phyloP scores from a whole-genome alignment of 2,888 invertebrate genomes.

The Caenorhabditis doughertyi region DNA sequence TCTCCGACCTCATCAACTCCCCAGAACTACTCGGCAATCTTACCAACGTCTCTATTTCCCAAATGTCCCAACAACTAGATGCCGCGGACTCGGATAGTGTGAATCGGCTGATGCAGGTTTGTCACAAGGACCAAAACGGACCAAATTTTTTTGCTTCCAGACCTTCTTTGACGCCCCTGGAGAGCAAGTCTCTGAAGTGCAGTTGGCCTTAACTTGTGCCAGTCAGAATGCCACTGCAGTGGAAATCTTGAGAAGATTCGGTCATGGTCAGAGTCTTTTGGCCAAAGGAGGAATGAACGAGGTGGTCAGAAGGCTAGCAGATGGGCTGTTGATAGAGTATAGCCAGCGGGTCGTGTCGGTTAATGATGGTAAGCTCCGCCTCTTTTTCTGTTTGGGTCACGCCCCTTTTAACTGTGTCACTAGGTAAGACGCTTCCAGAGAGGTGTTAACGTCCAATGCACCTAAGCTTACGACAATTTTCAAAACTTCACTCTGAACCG shows the following conservation, averaged over 20 bases:
- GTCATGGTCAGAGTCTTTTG: slow-evolving; percentile 67
- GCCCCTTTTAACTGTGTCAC: no score
- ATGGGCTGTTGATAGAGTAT: slow-evolving; percentile 67
- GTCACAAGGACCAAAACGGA: no score
- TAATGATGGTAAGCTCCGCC: slow-evolving; percentile 56
- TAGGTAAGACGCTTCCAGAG: no score
- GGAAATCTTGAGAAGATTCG: slow-evolving; percentile 64
- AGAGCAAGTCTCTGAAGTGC: slow-evolving; percentile 66
- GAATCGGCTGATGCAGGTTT: slow-evolving; percentile 68
- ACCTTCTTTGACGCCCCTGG: slow-evolving; percentile 75
- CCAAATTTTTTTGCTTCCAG: slow-evolving; percentile 46
- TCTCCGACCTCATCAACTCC: slow-evolving; percentile 33
- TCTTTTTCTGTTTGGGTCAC: no score
- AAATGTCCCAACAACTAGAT: slow-evolving; percentile 37
- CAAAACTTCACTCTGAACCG: no score
- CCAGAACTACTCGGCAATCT: slow-evolving; percentile 26
- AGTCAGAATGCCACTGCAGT: slow-evolving; percentile 70
- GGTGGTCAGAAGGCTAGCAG: slow-evolving; percentile 63
- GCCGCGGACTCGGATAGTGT: slow-evolving; percentile 63
- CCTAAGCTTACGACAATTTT: no score
- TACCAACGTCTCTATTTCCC: slow-evolving; percentile 45
- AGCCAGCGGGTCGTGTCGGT: slow-evolving; percentile 60
- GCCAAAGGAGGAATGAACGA: slow-evolving; percentile 68
- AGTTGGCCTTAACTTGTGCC: slow-evolving; percentile 68
- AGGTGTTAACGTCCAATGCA: no score